phyloP scores from a whole-genome alignment of 2,113 vertebrate genomes.

The Meriones unguiculatus region DNA sequence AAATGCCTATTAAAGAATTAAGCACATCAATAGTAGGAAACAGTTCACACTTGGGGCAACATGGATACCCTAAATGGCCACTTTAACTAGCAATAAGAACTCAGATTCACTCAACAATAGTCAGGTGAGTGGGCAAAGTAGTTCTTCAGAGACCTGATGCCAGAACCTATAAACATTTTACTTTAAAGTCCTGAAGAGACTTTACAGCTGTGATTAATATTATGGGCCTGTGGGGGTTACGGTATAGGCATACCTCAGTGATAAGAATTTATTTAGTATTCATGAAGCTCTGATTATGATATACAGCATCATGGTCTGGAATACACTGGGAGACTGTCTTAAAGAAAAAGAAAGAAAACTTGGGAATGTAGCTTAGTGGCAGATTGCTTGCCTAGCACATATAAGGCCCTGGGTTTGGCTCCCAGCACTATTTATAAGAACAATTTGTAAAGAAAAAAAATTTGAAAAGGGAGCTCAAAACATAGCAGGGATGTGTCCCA shows the following conservation, averaged over 20 bases:
- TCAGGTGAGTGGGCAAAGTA: not conserved
- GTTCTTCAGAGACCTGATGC: conserved; percentile 1
- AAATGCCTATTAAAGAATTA: conserved; percentile 46
- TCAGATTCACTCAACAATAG: conserved; percentile 18
- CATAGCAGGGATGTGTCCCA: not conserved
- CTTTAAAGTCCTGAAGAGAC: not conserved
- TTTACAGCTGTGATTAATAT: conserved; percentile 53
- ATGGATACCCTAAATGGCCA: conserved; percentile 24
- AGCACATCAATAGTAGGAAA: not conserved
- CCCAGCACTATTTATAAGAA: not conserved
- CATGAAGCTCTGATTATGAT: not conserved
- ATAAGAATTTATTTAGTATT: not conserved
- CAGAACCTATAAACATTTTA: conserved; percentile 27
- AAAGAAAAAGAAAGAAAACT: not conserved
- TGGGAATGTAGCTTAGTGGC: not conserved
- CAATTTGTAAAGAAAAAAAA: not conserved
- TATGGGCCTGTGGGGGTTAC: not conserved
- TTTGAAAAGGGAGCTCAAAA: not conserved
- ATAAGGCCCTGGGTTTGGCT: not conserved
- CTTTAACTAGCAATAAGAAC: conserved; percentile 37
- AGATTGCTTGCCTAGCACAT: not conserved
- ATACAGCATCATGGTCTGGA: not conserved
- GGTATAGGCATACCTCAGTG: not conserved
- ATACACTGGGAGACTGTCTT: not conserved
- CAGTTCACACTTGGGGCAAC: conserved; percentile 19